A percentile compares a stretch with the other conserved stretches of the same genome.
These are phyloP conservation scores for Denticeps clupeoides DNA, from an alignment of 2,797 vertebrate genomes.

Conservation along the genomic window DNA sequence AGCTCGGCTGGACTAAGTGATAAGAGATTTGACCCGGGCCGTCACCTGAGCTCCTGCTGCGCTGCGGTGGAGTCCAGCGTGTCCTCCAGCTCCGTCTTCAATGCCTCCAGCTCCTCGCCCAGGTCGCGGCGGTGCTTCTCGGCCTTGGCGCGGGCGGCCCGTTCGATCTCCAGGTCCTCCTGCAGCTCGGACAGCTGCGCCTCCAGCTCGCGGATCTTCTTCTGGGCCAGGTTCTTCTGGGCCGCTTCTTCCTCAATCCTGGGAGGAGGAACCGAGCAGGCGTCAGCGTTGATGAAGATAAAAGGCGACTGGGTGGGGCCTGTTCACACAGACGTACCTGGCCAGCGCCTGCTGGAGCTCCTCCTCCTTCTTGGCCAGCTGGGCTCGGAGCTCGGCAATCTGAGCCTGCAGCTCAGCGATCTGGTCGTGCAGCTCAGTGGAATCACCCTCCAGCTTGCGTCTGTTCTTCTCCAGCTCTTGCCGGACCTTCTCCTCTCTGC, in stretches of 20 bases:
- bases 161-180: conserved; percentile 93
- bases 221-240: conserved; percentile 89
- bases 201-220: conserved; percentile 92
- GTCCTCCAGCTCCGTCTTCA: conserved; percentile 95
- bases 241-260: conserved; percentile 93
- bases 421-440: conserved; percentile 80
- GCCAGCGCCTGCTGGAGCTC: conserved; percentile 87
- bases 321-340: conserved; percentile 65
- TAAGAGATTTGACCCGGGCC: neutral
- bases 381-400: conserved; percentile 89
- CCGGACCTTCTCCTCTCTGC: conserved; percentile 87
- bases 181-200: conserved; percentile 90
- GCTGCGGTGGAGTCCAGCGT: conserved; percentile 89
- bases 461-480: conserved; percentile 95
- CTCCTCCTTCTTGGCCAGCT: conserved; percentile 94
- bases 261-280: too few species aligned
- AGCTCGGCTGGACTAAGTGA: too few species aligned
- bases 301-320: too few species aligned
- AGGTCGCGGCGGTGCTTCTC: conserved; percentile 93
- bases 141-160: conserved; percentile 74
- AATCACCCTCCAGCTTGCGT: conserved; percentile 91
- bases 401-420: conserved; percentile 93
- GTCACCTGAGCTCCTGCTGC: conserved; percentile 84
- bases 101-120: conserved; percentile 90
- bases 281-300: too few species aligned